Evolutionary conservation across 2,888 invertebrate species (phyloP), one percentile per base, ranked within the genome.

Genomic region (Asteroscopus sphinx): DNA sequence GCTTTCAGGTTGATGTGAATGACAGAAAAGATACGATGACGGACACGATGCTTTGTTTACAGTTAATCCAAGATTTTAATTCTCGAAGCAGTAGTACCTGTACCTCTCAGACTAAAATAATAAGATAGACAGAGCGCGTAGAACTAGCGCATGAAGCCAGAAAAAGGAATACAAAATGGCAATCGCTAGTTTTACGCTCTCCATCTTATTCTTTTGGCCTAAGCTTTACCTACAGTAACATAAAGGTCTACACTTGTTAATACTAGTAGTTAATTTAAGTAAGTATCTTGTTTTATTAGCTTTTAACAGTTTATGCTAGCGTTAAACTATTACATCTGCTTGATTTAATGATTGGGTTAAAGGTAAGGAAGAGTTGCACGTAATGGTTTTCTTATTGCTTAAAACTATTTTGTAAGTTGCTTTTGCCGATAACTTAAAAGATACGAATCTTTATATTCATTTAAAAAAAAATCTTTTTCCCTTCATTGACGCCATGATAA

Each of bases 321-420:
- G 7, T 33, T 5, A 46, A 64, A 59, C 41, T 39, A 44, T 60
- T 65, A 45, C 32, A 11, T 48, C 1, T 53, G 26, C 16, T 44
- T 51, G 44, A 64, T 57, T 59, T 66, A 59, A 59, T 45, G 53
- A 46, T 49, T 35, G 9, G 58, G 41, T 46, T 42, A 49, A 26
- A 49, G 53, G 66, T 53, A 7, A 16, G 0, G 21, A 33, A 45
- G 30, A 54, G 9, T 21, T n/a, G n/a, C n/a, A n/a, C n/a, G 36
- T 17, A 33, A 66, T 45, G n/a, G 9, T 35, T 51, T 26, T 47
- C 45, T 13, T 0, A 16, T 16, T 12, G 12, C 7, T 13, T 6
- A 35, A 8, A 35, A 5, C 13, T 2, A 21, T 6, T 21, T 21
- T 21, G 3, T 4, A 21, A 21, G 2, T 2, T 21, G 21, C 2